Conservation (phyloP, 2,113 vertebrate species). For the Serinus canaria region DNA sequence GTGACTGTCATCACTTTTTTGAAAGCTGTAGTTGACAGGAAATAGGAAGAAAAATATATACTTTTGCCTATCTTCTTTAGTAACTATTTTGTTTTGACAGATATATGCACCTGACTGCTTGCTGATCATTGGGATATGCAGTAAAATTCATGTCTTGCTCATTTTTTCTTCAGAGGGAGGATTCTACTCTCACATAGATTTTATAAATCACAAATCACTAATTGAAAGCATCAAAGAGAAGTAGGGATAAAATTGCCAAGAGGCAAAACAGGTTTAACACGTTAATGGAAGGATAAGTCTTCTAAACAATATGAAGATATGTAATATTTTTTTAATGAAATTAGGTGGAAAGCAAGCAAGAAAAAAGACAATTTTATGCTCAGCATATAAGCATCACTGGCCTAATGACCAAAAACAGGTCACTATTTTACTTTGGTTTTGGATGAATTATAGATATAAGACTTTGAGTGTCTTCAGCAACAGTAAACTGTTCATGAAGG, state of each 20-base stretch:
- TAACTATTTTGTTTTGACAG: not conserved
- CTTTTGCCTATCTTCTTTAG: not conserved
- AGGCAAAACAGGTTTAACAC: not conserved
- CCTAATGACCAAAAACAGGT: not conserved
- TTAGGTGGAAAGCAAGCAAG: not conserved
- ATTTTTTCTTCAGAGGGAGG: not conserved
- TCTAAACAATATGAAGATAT: not conserved
- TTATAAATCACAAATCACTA: not conserved
- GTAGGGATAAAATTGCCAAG: not conserved
- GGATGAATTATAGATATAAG: not conserved
- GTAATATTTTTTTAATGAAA: not conserved
- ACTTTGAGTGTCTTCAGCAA: not conserved
- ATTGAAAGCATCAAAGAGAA: not conserved
- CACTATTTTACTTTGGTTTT: not conserved
- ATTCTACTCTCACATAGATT: not conserved
- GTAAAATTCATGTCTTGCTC: not conserved
- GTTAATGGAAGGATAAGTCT: not conserved
- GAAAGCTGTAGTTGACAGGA: not conserved
- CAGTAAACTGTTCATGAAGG: not conserved
- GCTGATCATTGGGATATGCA: not conserved
- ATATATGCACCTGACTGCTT: not conserved
- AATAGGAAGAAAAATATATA: not conserved
- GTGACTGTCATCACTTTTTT: not conserved
- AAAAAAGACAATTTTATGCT: not conserved
- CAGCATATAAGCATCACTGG: not conserved